Evolutionary conservation across 2,797 vertebrate genomes (phyloP).

Genomic region (Lerista edwardsae): DNA sequence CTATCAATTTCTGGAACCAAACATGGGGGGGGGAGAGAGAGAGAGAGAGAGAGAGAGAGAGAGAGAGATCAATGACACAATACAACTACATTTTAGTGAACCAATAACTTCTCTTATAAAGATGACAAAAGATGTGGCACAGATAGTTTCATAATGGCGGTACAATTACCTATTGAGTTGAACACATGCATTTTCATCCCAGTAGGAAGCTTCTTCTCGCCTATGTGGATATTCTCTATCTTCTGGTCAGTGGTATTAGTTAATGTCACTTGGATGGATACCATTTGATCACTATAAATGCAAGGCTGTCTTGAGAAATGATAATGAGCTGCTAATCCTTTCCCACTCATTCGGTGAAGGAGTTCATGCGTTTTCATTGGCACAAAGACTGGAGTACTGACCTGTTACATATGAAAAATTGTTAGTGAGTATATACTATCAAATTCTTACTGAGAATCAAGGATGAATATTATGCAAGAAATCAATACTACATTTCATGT

Average conservation of each 20-base stretch:
- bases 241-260: constrained; percentile 85
- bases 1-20: neutral
- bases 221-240: constrained; percentile 87
- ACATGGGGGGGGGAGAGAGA: too few relatives aligned
- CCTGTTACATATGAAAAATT: constrained; percentile 74
- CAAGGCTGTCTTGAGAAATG: constrained; percentile 89
- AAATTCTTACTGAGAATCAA: constrained; percentile 31
- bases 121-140: constrained; percentile 1
- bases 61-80: too few relatives aligned
- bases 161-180: constrained; percentile 86
- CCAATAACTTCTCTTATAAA: neutral
- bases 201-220: constrained; percentile 78
- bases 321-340: constrained; percentile 90
- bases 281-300: constrained; percentile 86
- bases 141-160: constrained; percentile 36
- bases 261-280: constrained; percentile 88
- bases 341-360: constrained; percentile 96
- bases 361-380: constrained; percentile 85
- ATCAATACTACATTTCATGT: constrained; percentile 29
- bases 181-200: constrained; percentile 87
- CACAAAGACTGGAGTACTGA: constrained; percentile 83
- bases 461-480: constrained; percentile 25
- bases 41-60: too few relatives aligned
- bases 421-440: constrained; percentile 46
- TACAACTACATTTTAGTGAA: too few relatives aligned